A percentile compares a stretch with the other conserved stretches of the same genome.
phyloP scores from a whole-genome alignment of 2,888 invertebrate genomes.

The Syrphus vitripennis region DNA sequence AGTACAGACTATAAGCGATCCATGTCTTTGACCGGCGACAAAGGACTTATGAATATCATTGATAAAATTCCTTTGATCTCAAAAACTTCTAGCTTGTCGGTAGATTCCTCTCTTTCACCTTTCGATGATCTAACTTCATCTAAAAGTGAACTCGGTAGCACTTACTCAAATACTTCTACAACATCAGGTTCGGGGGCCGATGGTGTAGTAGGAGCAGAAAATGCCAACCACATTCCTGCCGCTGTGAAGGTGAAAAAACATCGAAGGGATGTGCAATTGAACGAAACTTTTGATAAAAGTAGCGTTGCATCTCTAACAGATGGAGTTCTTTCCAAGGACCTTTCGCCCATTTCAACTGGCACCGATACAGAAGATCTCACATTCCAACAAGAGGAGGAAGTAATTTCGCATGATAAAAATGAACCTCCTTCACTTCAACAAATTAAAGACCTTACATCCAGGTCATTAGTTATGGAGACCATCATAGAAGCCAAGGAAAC shows the following conservation, averaged over 20 bases:
- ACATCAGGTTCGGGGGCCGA: conserved; percentile 74
- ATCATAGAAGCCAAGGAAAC: conserved; percentile 81
- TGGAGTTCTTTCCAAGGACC: conserved; percentile 80
- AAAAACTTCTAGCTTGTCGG: conserved; percentile 80
- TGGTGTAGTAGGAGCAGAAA: conserved; percentile 47
- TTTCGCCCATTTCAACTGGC: conserved; percentile 79
- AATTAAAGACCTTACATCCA: conserved; percentile 75
- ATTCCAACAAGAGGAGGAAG: conserved; percentile 80
- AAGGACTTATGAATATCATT: conserved; percentile 80
- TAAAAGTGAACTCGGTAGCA: conserved; percentile 79
- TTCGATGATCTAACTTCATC: conserved; percentile 80
- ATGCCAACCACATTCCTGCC: conserved; percentile 36
- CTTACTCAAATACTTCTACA: conserved; percentile 76
- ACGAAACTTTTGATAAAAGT: conserved; percentile 81
- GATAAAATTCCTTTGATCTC: conserved; percentile 81
- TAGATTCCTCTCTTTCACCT: conserved; percentile 80
- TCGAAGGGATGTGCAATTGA: conserved; percentile 79
- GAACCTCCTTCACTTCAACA: conserved; percentile 67
- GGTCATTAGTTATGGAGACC: conserved; percentile 80
- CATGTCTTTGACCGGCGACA: conserved; percentile 77
- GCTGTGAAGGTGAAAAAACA: conserved; percentile 76
- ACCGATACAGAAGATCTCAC: conserved; percentile 81
- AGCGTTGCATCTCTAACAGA: conserved; percentile 80
- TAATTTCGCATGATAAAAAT: conserved; percentile 37
- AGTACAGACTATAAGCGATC: conserved; percentile 78